phyloP scores from a whole-genome alignment of 37 sponge, comb jelly and placozoan genomes.

The Ephydatia muelleri region DNA sequence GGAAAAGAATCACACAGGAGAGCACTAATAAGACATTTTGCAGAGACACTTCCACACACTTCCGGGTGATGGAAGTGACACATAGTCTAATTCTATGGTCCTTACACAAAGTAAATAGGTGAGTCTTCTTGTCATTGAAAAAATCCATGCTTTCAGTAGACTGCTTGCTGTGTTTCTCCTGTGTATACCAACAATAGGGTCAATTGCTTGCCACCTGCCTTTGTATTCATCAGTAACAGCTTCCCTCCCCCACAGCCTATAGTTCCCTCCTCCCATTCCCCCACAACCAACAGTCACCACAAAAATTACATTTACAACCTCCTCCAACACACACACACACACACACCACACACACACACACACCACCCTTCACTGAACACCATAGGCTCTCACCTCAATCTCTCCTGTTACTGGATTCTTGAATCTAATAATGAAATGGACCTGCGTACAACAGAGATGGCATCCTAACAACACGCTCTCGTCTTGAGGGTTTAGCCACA shows the following conservation, averaged over 20 bases:
- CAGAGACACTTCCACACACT: neutral
- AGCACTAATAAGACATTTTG: neutral
- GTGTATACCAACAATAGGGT: neutral
- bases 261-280: neutral
- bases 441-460: slow-evolving; percentile 17
- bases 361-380: too few species aligned
- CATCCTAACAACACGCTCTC: neutral
- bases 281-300: too few species aligned
- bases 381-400: slow-evolving; percentile 76
- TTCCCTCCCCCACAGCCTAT: too few species aligned
- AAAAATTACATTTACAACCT: too few species aligned
- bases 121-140: slow-evolving; percentile 91
- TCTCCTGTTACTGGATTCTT: slow-evolving; percentile 92
- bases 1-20: neutral
- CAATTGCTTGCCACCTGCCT: neutral
- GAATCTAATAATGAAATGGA: slow-evolving; percentile 94
- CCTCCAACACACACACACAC: too few species aligned
- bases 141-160: slow-evolving; percentile 52
- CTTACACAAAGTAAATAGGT: slow-evolving; percentile 82
- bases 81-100: neutral
- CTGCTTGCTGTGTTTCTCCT: slow-evolving; percentile 93
- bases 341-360: too few species aligned
- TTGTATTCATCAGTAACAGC: too few species aligned
- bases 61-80: neutral
- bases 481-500: neutral